Evolutionary conservation across 1,140 invertebrate species (phyloP).

Genomic region (Drosophila serrata): DNA sequence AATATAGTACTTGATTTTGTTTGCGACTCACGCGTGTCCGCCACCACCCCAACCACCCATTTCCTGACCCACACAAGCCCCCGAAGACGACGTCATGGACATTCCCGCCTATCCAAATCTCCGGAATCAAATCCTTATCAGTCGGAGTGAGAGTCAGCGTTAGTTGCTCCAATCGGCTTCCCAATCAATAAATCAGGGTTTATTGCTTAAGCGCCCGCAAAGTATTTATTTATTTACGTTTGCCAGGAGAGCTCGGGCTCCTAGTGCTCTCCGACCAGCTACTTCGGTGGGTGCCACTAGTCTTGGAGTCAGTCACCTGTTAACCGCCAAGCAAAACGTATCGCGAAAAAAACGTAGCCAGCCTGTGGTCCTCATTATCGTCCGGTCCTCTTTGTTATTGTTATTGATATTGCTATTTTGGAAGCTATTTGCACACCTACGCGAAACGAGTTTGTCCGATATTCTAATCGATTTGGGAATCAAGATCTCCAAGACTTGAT

Average conservation of each 20-base stretch:
- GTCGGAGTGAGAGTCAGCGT: slow-evolving; percentile 20
- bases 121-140: slow-evolving; percentile 45
- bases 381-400: slow-evolving; percentile 59
- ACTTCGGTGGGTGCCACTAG: slow-evolving; percentile 20
- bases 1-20: slow-evolving; percentile 19
- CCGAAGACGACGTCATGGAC: slow-evolving; percentile 26
- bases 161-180: slow-evolving; percentile 29
- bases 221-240: slow-evolving; percentile 66
- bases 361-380: slow-evolving; percentile 49
- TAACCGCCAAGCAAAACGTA: slow-evolving; percentile 55
- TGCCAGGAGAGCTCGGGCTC: slow-evolving; percentile 8
- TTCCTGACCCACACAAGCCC: slow-evolving; percentile 23
- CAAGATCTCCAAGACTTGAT: slow-evolving; percentile 45
- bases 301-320: slow-evolving; percentile 56
- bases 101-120: slow-evolving; percentile 8
- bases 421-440: slow-evolving; percentile 29
- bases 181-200: slow-evolving; percentile 70
- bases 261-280: slow-evolving; percentile 22
- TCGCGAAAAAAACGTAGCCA: slow-evolving; percentile 25
- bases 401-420: slow-evolving; percentile 55
- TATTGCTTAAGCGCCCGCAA: slow-evolving; percentile 55
- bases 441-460: slow-evolving; percentile 48
- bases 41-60: slow-evolving; percentile 28
- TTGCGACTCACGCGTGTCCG: slow-evolving; percentile 21
- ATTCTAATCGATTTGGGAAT: slow-evolving; percentile 63